Evolutionary conservation across 37 sponge, comb jelly and placozoan species (phyloP).

Genomic region (Beroe forskalii): DNA sequence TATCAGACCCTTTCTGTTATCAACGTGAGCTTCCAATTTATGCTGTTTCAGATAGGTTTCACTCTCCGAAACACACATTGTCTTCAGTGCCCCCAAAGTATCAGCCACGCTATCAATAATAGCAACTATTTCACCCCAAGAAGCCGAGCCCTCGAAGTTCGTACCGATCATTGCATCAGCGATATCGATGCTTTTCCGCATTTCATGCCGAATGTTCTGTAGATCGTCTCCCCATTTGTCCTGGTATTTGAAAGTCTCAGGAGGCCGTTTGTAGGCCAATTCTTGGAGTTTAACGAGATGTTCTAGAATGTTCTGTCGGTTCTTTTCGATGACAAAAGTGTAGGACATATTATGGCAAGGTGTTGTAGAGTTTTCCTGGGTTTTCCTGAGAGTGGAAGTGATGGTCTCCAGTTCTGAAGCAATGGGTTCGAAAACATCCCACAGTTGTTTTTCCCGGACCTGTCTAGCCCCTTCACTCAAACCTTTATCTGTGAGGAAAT

Average conservation of each 20-base stretch:
- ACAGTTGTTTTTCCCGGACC: constrained; percentile 24
- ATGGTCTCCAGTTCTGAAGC: background rate
- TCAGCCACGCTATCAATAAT: background rate
- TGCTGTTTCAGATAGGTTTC: background rate
- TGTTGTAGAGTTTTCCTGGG: background rate
- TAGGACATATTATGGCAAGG: background rate
- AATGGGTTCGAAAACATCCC: constrained; percentile 1
- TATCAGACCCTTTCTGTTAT: background rate
- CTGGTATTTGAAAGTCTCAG: constrained; percentile 2
- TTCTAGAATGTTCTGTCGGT: background rate
- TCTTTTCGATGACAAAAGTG: background rate
- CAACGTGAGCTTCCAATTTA: background rate
- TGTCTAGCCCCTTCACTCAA: background rate
- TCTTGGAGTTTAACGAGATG: background rate
- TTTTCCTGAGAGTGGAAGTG: background rate
- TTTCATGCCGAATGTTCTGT: constrained; percentile 22
- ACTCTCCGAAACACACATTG: background rate
- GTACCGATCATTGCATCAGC: background rate
- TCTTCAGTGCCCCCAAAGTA: background rate
- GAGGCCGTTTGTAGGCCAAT: background rate
- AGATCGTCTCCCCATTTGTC: constrained; percentile 38
- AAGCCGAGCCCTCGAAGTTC: background rate
- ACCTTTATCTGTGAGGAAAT: background rate
- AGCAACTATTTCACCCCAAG: background rate
- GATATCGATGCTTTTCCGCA: constrained; percentile 7